Evolutionary conservation across 2,888 invertebrate genomes (phyloP).

Genomic region (Acronicta leporina): DNA sequence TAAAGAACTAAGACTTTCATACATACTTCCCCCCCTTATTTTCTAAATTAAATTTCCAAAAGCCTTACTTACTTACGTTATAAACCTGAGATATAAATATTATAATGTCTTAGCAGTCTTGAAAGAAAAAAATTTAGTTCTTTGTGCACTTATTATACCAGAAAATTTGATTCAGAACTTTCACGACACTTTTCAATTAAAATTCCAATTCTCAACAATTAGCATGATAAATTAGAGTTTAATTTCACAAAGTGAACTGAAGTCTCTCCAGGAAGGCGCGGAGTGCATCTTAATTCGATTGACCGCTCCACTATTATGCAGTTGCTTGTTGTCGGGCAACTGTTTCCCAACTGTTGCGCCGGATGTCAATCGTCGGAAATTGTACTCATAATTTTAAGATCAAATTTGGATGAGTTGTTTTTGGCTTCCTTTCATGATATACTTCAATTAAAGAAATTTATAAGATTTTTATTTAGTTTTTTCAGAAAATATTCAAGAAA

Average conservation of each 20-base stretch:
- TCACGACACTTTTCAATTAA: slow-evolving; percentile 31
- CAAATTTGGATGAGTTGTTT: background rate
- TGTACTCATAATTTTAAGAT: background rate
- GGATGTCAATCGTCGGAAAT: slow-evolving; percentile 7
- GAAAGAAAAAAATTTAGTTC: too few species aligned
- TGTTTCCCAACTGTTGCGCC: slow-evolving; percentile 9
- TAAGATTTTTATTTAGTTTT: too few species aligned
- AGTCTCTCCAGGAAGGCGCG: slow-evolving; percentile 25
- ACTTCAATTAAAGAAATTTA: too few species aligned
- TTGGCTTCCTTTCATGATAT: too few species aligned
- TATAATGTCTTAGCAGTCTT: too few species aligned
- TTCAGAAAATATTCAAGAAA: too few species aligned
- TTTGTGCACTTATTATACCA: slow-evolving; percentile 7
- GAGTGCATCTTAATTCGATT: slow-evolving; percentile 60
- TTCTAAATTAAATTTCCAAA: too few species aligned
- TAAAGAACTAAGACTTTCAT: too few species aligned
- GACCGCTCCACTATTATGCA: slow-evolving; percentile 15
- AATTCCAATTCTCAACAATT: slow-evolving; percentile 40
- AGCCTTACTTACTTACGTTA: too few species aligned
- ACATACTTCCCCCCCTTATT: too few species aligned
- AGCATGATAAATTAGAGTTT: slow-evolving; percentile 35
- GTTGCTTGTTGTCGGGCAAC: slow-evolving; percentile 10
- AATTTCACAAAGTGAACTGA: slow-evolving; percentile 36
- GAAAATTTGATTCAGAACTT: slow-evolving; percentile 26
- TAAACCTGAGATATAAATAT: too few species aligned